These are phyloP conservation scores for Brachypodius melanocephalos DNA, from an alignment of 2,113 vertebrate genomes.

Conservation along the genomic window DNA sequence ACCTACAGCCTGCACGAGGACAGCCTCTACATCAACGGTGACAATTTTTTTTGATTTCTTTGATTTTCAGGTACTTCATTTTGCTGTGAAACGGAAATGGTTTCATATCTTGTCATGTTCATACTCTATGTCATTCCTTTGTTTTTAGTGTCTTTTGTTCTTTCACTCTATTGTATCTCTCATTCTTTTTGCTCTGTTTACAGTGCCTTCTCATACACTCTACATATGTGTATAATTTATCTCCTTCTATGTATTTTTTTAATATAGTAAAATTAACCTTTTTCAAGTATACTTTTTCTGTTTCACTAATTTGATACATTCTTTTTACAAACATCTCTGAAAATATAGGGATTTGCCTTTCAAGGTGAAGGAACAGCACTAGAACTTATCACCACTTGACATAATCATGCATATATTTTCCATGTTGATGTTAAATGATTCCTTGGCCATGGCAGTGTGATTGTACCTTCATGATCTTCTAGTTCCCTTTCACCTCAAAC, in stretches of 20 bases:
- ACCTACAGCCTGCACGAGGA: conserved; percentile 55
- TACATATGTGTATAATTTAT: fast-evolving
- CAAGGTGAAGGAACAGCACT: not conserved
- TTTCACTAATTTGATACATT: not conserved
- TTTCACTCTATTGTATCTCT: fast-evolving
- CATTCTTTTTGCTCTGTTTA: fast-evolving
- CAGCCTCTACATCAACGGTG: conserved; percentile 36
- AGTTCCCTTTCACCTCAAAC: not conserved
- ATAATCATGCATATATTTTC: not conserved
- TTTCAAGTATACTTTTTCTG: fast-evolving
- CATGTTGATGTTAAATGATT: not conserved
- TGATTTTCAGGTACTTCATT: fast-evolving
- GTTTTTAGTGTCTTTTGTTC: fast-evolving
- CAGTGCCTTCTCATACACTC: fast-evolving
- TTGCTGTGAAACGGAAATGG: fast-evolving
- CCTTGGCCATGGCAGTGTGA: not conserved
- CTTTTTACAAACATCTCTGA: fast-evolving
- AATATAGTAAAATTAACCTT: not conserved
- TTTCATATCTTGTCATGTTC: fast-evolving
- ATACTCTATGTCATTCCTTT: fast-evolving
- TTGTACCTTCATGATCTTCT: not conserved
- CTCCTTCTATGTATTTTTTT: not conserved
- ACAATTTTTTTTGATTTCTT: not conserved
- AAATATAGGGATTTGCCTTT: not conserved
- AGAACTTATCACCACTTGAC: not conserved